Conservation (phyloP, 2,888 invertebrate genomes). For the Cataglyphis altisquamis region DNA sequence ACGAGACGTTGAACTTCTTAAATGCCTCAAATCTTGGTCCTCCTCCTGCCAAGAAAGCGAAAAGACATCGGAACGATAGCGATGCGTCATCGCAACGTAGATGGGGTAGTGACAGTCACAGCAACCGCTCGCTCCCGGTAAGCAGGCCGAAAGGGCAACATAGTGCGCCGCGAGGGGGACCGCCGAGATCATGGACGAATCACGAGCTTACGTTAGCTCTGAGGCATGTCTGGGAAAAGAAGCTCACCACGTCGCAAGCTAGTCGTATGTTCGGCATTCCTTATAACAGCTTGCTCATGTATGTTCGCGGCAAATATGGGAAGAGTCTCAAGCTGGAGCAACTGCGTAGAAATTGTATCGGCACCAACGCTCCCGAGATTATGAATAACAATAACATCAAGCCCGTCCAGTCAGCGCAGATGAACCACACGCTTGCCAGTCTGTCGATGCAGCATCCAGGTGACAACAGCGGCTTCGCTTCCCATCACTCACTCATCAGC, state of each 20-base stretch:
- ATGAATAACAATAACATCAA: constrained; percentile 88
- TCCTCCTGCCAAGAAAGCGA: constrained; percentile 78
- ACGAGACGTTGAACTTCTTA: constrained; percentile 82
- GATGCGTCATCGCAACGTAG: constrained; percentile 76
- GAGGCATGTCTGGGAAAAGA: constrained; percentile 98
- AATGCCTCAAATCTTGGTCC: constrained; percentile 68
- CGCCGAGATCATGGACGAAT: constrained; percentile 97
- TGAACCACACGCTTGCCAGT: constrained; percentile 79
- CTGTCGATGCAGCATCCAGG: constrained; percentile 77
- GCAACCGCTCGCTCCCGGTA: constrained; percentile 87
- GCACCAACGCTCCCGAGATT: constrained; percentile 89
- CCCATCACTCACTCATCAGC: constrained; percentile 82
- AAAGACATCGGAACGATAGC: constrained; percentile 79
- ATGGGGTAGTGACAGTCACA: constrained; percentile 81
- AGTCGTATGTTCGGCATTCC: constrained; percentile 96
- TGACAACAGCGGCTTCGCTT: constrained; percentile 77
- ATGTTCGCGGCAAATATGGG: constrained; percentile 97
- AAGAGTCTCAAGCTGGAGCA: constrained; percentile 96
- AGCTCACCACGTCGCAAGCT: constrained; percentile 97
- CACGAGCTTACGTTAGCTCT: constrained; percentile 96
- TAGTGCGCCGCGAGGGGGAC: constrained; percentile 95
- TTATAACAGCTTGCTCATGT: constrained; percentile 97
- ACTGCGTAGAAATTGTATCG: constrained; percentile 95
- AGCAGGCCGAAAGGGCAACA: constrained; percentile 96
- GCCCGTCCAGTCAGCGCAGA: constrained; percentile 84